These are phyloP conservation scores for Drosophila littoralis DNA, from an alignment of 1,140 invertebrate species.

Conservation along the genomic window DNA sequence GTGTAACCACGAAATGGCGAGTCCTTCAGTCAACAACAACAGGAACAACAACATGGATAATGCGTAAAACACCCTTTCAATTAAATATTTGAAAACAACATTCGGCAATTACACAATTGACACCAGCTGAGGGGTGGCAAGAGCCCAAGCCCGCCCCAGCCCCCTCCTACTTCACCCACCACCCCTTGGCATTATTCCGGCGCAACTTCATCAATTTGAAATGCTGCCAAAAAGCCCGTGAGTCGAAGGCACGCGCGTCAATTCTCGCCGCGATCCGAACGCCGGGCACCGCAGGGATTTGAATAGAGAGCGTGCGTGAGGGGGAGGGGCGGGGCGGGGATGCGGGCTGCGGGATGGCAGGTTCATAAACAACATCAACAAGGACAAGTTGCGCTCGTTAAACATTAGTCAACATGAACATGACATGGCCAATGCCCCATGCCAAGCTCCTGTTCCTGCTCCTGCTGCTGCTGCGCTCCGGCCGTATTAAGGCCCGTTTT, in stretches of 20 bases:
- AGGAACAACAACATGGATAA: conserved; percentile 41
- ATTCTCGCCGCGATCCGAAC: conserved; percentile 47
- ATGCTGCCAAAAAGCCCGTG: conserved; percentile 58
- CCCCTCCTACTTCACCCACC: background rate
- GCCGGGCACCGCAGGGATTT: conserved; percentile 67
- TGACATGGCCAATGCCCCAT: conserved; percentile 45
- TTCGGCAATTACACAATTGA: conserved; percentile 83
- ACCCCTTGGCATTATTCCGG: conserved; percentile 11
- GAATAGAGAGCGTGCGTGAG: conserved; percentile 34
- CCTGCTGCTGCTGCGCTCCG: background rate
- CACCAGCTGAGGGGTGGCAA: conserved; percentile 58
- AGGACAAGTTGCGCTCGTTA: conserved; percentile 74
- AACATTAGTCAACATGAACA: conserved; percentile 79
- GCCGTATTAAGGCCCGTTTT: conserved; percentile 44
- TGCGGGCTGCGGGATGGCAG: conserved; percentile 20
- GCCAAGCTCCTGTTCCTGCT: background rate
- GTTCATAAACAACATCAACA: conserved; percentile 81
- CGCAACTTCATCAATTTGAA: conserved; percentile 84
- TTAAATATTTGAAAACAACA: conserved; percentile 83
- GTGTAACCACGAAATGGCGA: conserved; percentile 80
- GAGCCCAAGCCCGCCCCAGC: background rate
- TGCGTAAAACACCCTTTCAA: conserved; percentile 80
- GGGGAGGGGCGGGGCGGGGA: background rate
- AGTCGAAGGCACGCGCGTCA: conserved; percentile 73
- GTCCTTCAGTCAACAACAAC: conserved; percentile 17